These are phyloP conservation scores for Emydura subglobosa DNA, from an alignment of 2,113 vertebrate genomes.

Conservation along the genomic window DNA sequence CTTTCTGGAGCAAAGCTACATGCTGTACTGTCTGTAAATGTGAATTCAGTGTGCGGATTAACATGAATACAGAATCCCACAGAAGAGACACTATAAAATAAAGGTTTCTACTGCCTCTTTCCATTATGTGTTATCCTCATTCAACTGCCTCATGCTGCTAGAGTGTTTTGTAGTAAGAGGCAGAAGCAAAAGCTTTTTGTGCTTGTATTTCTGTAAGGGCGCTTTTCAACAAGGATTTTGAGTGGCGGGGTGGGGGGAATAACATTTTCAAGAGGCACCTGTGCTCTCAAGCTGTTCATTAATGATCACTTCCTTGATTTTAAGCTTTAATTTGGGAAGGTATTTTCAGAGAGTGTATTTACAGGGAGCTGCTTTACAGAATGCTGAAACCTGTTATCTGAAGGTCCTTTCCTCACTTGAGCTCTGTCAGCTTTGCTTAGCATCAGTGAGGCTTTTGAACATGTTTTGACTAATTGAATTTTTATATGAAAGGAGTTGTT, in stretches of 20 bases:
- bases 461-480: conserved; percentile 10
- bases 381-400: background rate
- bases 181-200: background rate
- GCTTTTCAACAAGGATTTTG: background rate
- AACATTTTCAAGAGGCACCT: background rate
- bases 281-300: background rate
- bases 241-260: rapidly evolving
- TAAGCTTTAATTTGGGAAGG: conserved; percentile 3
- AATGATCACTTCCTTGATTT: background rate
- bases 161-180: conserved; percentile 18
- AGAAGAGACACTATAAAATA: background rate
- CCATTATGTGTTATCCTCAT: background rate
- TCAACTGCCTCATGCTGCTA: rapidly evolving
- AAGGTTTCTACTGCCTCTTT: conserved; percentile 6
- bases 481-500: conserved; percentile 22
- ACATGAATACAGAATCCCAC: background rate
- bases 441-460: conserved; percentile 23
- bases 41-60: background rate
- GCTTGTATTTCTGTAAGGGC: background rate
- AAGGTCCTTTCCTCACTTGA: background rate
- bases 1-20: conserved; percentile 31
- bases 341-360: background rate
- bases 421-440: background rate
- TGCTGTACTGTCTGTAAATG: background rate
- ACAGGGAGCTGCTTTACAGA: background rate